phyloP scores from a whole-genome alignment of 2,113 vertebrate species.

The Cavia aperea region DNA sequence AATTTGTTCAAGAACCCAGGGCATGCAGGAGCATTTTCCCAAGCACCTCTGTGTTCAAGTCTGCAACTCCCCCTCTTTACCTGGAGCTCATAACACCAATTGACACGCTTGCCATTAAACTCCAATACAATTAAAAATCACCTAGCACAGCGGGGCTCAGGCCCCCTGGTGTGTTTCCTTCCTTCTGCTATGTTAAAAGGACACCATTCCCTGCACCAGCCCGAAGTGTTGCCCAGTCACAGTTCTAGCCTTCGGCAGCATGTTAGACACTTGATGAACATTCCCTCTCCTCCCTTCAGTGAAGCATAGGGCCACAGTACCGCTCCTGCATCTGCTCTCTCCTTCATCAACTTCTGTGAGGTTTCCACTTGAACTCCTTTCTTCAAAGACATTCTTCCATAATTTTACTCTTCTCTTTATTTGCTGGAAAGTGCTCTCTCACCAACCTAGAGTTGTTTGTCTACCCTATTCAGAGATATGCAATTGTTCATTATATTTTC shows the following conservation, averaged over 20 bases:
- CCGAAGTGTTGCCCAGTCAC: neutral
- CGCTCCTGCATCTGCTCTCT: neutral
- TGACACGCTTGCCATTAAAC: neutral
- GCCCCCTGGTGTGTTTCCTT: neutral
- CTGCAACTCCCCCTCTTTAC: neutral
- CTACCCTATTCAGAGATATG: neutral
- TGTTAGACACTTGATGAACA: neutral
- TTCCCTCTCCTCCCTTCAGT: neutral
- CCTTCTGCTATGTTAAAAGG: neutral
- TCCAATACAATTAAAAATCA: neutral
- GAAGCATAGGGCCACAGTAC: neutral
- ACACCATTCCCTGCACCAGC: fast-evolving
- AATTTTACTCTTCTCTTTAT: neutral
- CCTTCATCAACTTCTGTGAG: neutral
- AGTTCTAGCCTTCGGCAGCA: neutral
- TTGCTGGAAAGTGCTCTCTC: slow-evolving; percentile 2
- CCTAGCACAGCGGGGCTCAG: neutral
- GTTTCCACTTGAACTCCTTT: neutral
- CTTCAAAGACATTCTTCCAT: neutral
- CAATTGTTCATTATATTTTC: neutral
- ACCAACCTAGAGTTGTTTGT: neutral
- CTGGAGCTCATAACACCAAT: neutral
- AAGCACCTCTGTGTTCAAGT: neutral
- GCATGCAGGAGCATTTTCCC: neutral
- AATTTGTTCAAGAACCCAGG: neutral